Conservation (phyloP, 2,113 vertebrate genomes). For the Nesospiza acunhae region DNA sequence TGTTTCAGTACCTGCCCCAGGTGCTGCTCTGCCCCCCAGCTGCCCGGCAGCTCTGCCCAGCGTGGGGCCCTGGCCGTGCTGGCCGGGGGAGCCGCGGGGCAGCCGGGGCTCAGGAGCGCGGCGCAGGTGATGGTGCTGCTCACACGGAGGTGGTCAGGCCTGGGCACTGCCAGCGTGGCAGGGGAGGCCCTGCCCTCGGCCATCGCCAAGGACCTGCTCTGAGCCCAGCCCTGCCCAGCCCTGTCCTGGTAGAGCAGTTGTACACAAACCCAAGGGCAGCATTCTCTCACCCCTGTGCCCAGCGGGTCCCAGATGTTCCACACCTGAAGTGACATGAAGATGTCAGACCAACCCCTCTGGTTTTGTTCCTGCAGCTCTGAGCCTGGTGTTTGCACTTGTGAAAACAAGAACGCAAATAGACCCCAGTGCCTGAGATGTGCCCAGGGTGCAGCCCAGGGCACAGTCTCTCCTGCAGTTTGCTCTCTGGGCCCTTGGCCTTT, state of each 20-base stretch:
- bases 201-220: constrained; percentile 38
- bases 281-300: background rate
- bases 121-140: constrained; percentile 59
- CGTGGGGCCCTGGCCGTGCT: background rate
- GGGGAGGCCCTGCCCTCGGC: background rate
- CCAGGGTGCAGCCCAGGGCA: background rate
- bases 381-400: background rate
- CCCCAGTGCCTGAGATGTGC: background rate
- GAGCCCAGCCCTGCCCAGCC: background rate
- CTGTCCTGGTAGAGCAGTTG: rapidly evolving
- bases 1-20: background rate
- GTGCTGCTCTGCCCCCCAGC: background rate
- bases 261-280: background rate
- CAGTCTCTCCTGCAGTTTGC: background rate
- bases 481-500: background rate
- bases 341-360: background rate
- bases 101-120: background rate
- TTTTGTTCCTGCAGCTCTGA: background rate
- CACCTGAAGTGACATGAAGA: background rate
- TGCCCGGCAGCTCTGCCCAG: rapidly evolving
- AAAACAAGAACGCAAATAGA: background rate
- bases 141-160: background rate
- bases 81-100: background rate
- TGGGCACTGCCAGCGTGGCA: background rate
- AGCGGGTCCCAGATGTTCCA: background rate